Evolutionary conservation across 2,113 vertebrate genomes (phyloP).

Genomic region (Trichomycterus rosablanca): DNA sequence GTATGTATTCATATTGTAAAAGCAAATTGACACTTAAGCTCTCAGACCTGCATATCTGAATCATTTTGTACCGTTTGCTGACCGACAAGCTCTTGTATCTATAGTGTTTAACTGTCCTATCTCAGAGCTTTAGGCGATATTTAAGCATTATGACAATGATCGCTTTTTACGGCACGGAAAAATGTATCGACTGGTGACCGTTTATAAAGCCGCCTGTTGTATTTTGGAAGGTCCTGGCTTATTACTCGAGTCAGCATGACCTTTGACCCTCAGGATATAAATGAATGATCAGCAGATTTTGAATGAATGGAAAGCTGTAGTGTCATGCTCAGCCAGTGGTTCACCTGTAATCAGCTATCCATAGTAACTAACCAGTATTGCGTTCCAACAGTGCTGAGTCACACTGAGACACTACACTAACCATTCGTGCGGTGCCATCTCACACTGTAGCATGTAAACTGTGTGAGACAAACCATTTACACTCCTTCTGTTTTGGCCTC

Average conservation of each 20-base stretch:
- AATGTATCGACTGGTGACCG: slow-evolving; percentile 5
- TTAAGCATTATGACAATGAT: slow-evolving; percentile 23
- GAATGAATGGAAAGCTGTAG: slow-evolving; percentile 26
- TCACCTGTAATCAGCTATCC: slow-evolving; percentile 8
- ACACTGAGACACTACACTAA: slow-evolving; percentile 7
- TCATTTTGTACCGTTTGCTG: slow-evolving; percentile 27
- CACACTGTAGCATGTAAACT: slow-evolving; percentile 41
- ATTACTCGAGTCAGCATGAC: slow-evolving; percentile 26
- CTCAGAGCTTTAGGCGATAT: slow-evolving; percentile 14
- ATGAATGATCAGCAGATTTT: slow-evolving; percentile 22
- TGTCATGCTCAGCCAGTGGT: slow-evolving; percentile 1
- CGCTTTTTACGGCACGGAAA: slow-evolving; percentile 23
- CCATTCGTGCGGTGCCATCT: slow-evolving; percentile 34
- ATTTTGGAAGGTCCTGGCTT: slow-evolving; percentile 21
- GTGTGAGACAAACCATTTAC: slow-evolving; percentile 23
- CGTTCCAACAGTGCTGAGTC: slow-evolving; percentile 12
- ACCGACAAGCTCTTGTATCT: slow-evolving; percentile 23
- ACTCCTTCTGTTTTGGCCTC: slow-evolving; percentile 34
- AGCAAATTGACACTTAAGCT: slow-evolving; percentile 52
- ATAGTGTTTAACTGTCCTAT: slow-evolving; percentile 34
- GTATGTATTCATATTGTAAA: slow-evolving; percentile 58
- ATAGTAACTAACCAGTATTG: slow-evolving; percentile 19
- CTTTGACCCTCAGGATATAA: slow-evolving; percentile 41
- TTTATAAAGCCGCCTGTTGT: not conserved
- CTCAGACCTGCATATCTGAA: not conserved